phyloP scores from a whole-genome alignment of 1,140 invertebrate genomes.

The Papilio machaon region DNA sequence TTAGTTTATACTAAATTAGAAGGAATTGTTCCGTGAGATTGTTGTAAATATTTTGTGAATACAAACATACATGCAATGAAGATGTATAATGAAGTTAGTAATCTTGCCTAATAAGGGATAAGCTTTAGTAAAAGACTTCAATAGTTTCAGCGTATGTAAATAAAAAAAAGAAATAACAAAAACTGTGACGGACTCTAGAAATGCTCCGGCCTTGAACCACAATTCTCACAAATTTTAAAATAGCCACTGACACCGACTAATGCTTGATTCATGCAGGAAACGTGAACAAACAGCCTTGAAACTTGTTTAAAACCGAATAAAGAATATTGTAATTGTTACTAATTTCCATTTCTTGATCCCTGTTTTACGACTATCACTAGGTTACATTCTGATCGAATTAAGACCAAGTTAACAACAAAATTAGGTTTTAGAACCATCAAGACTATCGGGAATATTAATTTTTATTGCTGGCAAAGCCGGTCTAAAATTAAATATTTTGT shows the following conservation, averaged over 20 bases:
- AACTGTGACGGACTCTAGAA: not conserved
- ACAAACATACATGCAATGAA: too few relatives aligned
- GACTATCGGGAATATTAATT: too few relatives aligned
- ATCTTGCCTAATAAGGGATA: too few relatives aligned
- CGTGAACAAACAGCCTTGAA: conserved; percentile 47
- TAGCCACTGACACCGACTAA: not conserved
- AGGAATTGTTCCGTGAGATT: too few relatives aligned
- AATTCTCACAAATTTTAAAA: conserved; percentile 14
- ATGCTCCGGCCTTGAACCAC: not conserved
- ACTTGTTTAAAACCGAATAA: conserved; percentile 2
- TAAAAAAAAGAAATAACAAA: not conserved
- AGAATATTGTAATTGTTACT: not conserved
- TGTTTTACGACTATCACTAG: not conserved
- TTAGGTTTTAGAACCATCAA: not conserved
- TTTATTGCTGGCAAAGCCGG: too few relatives aligned
- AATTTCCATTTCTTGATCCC: not conserved
- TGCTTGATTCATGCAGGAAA: conserved; percentile 46
- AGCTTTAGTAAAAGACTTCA: too few relatives aligned
- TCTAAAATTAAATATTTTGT: not conserved
- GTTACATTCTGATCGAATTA: not conserved
- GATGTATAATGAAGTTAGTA: too few relatives aligned
- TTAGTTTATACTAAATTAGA: too few relatives aligned
- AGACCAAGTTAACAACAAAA: not conserved
- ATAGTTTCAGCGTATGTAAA: too few relatives aligned
- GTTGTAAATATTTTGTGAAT: too few relatives aligned